Percentiles rank a stretch among this genome's conserved stretches.
These are phyloP conservation scores for Pluvianellus socialis DNA, from an alignment of 2,113 vertebrate genomes.

Conservation along the genomic window DNA sequence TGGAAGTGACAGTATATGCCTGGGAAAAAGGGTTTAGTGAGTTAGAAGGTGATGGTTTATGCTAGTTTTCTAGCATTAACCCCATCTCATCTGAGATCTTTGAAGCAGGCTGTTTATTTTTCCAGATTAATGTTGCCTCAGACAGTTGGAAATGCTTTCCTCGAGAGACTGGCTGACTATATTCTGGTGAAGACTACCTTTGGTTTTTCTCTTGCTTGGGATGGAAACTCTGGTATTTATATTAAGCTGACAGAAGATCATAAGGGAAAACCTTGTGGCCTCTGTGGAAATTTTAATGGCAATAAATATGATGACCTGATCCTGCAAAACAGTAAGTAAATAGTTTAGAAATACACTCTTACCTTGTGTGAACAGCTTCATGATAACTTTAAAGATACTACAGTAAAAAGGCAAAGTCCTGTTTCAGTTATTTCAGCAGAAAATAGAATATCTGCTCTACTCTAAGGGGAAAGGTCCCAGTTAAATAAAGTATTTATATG, in stretches of 20 bases:
- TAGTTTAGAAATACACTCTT: not conserved
- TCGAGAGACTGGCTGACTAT: constrained; percentile 95
- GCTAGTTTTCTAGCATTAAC: not conserved
- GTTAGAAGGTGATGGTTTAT: not conserved
- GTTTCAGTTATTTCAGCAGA: not conserved
- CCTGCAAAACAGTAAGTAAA: constrained; percentile 84
- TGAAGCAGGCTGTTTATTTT: constrained; percentile 50
- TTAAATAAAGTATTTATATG: not conserved
- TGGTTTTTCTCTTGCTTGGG: constrained; percentile 98
- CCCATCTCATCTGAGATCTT: not conserved
- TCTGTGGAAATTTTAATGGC: constrained; percentile 95
- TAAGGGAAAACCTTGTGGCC: constrained; percentile 88
- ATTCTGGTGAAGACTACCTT: constrained; percentile 96
- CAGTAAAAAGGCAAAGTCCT: not conserved
- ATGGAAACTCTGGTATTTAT: constrained; percentile 93
- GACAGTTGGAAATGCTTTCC: constrained; percentile 86
- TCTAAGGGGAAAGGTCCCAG: not conserved
- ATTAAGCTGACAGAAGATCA: constrained; percentile 93
- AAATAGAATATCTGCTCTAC: not conserved
- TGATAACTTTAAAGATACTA: not conserved
- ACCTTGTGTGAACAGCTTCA: not conserved
- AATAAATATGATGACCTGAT: constrained; percentile 89
- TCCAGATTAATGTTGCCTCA: constrained; percentile 88
- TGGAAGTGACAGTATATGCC: not conserved
- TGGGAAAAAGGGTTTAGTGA: not conserved